Percentiles rank a stretch among this genome's conserved stretches.
Conservation (phyloP, 2,797 vertebrate species). For the Typhlichthys eigenmanni region DNA sequence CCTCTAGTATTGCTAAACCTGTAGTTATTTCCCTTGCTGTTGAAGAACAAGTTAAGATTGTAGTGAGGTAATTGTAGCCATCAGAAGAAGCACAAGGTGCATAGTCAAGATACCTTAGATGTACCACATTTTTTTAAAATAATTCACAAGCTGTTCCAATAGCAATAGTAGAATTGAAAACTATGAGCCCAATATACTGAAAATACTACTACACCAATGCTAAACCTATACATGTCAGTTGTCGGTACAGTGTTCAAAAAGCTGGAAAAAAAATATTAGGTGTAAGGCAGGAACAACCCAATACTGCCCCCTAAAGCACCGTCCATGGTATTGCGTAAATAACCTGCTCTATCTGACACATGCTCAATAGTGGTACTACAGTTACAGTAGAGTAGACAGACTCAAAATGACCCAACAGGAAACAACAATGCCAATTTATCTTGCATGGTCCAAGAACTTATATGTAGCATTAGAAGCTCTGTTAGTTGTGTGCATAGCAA, state of each 20-base stretch:
- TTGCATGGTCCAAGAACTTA: not conserved
- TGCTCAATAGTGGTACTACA: conserved; percentile 19
- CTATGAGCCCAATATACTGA: not conserved
- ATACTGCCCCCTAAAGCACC: conserved; percentile 61
- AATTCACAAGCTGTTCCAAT: conserved; percentile 30
- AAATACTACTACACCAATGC: not conserved
- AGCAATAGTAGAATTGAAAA: conserved; percentile 3
- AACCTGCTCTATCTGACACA: conserved; percentile 23
- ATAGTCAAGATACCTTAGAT: conserved; percentile 9
- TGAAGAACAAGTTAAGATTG: conserved; percentile 3
- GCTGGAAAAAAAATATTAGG: conserved; percentile 1
- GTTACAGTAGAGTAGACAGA: not conserved
- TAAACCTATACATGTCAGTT: conserved; percentile 8
- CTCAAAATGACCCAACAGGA: not conserved
- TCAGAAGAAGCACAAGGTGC: conserved; percentile 26
- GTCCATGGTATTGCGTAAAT: conserved; percentile 61
- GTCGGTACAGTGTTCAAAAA: conserved; percentile 1
- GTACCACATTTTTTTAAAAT: conserved; percentile 15
- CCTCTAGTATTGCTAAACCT: conserved; percentile 37
- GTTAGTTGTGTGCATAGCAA: conserved; percentile 13
- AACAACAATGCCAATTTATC: conserved; percentile 1
- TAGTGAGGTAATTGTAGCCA: not conserved
- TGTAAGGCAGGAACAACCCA: conserved; percentile 32
- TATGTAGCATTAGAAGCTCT: conserved; percentile 13
- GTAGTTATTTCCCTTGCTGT: not conserved